Evolutionary conservation across 2,113 vertebrate species (phyloP).

Genomic region (Gulo gulo): DNA sequence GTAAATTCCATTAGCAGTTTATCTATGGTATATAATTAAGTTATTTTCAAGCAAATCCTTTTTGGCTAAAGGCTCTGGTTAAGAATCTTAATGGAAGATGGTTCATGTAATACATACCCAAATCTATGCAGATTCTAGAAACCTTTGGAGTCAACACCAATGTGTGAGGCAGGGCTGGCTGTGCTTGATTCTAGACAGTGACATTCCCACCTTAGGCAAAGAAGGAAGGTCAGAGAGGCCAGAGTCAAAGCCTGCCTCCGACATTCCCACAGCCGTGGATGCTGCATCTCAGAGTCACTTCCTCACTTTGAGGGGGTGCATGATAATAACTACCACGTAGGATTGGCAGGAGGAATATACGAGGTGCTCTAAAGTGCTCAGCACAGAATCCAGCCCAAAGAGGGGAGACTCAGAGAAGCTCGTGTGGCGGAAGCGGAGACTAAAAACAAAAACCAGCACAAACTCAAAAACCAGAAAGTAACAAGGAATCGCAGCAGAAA

Average conservation of each 20-base stretch:
- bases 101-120: neutral
- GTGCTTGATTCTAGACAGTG: neutral
- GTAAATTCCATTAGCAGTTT: conserved; percentile 57
- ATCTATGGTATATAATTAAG: conserved; percentile 35
- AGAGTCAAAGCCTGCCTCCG: neutral
- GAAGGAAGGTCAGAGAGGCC: neutral
- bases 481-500: neutral
- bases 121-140: neutral
- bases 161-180: neutral
- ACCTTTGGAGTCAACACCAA: neutral
- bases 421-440: neutral
- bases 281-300: too few relatives aligned
- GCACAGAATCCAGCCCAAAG: neutral
- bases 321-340: neutral
- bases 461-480: neutral
- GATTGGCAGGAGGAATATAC: neutral
- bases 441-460: neutral
- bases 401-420: neutral
- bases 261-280: neutral
- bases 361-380: neutral
- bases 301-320: neutral
- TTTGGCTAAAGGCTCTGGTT: neutral
- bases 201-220: neutral
- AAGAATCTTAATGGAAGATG: neutral
- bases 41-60: conserved; percentile 55